Evolutionary conservation across 2,797 vertebrate genomes (phyloP).

Genomic region (Xiphophorus birchmanni): DNA sequence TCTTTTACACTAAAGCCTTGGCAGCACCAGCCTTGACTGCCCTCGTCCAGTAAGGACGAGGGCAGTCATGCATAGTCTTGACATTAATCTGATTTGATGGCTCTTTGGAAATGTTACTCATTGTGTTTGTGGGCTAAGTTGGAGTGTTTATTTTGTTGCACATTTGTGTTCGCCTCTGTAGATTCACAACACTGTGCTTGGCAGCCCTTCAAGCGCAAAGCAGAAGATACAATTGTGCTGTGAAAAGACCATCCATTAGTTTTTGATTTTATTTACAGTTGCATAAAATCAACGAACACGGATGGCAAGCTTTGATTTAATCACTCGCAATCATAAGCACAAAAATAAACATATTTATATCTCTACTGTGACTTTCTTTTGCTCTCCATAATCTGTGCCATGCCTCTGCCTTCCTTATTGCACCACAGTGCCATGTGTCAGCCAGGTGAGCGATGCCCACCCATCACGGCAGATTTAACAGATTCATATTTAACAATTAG

Average conservation of each 20-base stretch:
- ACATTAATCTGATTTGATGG: constrained; percentile 55
- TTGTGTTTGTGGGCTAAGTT: constrained; percentile 55
- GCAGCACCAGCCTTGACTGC: no score
- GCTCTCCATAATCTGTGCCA: not conserved
- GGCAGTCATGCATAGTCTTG: constrained; percentile 42
- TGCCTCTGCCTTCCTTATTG: not conserved
- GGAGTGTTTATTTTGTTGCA: constrained; percentile 29
- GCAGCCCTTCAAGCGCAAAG: constrained; percentile 9
- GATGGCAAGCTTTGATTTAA: constrained; percentile 13
- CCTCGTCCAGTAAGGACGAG: constrained; percentile 45
- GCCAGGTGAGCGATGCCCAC: not conserved
- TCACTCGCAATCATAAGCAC: not conserved
- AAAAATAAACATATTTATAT: not conserved
- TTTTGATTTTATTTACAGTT: constrained; percentile 11
- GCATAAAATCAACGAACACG: constrained; percentile 16
- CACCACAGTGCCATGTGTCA: not conserved
- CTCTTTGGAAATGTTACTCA: constrained; percentile 61
- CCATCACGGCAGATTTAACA: no score
- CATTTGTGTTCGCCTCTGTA: constrained; percentile 57
- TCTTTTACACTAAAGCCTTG: constrained; percentile 28
- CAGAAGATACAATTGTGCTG: constrained; percentile 32
- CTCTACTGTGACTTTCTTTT: not conserved
- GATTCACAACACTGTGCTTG: constrained; percentile 50
- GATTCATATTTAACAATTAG: no score
- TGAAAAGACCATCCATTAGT: constrained; percentile 38